phyloP scores from a whole-genome alignment of 2,888 invertebrate genomes.

The Caenorhabditis sp. region DNA sequence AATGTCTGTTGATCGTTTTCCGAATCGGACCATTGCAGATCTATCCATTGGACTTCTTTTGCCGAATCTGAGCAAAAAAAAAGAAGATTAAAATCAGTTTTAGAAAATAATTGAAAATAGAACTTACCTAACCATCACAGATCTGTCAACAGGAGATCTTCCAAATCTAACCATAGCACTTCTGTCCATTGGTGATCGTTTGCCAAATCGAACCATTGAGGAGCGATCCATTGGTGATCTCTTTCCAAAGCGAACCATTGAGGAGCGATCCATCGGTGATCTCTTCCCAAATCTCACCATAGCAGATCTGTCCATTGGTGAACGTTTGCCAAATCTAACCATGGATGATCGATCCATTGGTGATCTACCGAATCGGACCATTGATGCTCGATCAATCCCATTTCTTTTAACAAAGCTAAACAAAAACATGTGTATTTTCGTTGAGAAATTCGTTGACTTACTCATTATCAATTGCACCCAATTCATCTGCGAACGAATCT shows the following conservation, averaged over 20 bases:
- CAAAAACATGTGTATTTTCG: background rate
- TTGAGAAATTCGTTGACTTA: no score
- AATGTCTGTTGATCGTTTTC: slow-evolving; percentile 11
- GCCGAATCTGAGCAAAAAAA: slow-evolving; percentile 36
- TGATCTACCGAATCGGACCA: slow-evolving; percentile 19
- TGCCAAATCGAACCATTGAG: slow-evolving; percentile 52
- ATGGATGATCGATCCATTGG: slow-evolving; percentile 50
- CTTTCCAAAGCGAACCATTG: slow-evolving; percentile 54
- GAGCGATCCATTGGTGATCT: slow-evolving; percentile 50
- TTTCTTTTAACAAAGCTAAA: background rate
- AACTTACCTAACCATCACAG: slow-evolving; percentile 45
- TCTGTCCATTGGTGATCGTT: slow-evolving; percentile 32
- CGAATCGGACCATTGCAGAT: slow-evolving; percentile 54
- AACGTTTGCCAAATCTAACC: slow-evolving; percentile 51
- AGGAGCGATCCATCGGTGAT: slow-evolving; percentile 50
- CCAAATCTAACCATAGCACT: slow-evolving; percentile 33
- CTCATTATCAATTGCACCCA: background rate
- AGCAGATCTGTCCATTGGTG: slow-evolving; percentile 46
- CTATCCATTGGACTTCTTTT: slow-evolving; percentile 51
- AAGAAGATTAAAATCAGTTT: no score
- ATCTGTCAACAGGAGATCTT: slow-evolving; percentile 45
- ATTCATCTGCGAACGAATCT: slow-evolving; percentile 20
- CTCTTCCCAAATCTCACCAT: slow-evolving; percentile 54
- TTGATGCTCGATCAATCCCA: background rate
- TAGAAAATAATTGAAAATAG: background rate